A percentile compares a stretch with the other conserved stretches of the same genome.
phyloP scores from a whole-genome alignment of 2,888 invertebrate species.

The Drosophila prostipennis region DNA sequence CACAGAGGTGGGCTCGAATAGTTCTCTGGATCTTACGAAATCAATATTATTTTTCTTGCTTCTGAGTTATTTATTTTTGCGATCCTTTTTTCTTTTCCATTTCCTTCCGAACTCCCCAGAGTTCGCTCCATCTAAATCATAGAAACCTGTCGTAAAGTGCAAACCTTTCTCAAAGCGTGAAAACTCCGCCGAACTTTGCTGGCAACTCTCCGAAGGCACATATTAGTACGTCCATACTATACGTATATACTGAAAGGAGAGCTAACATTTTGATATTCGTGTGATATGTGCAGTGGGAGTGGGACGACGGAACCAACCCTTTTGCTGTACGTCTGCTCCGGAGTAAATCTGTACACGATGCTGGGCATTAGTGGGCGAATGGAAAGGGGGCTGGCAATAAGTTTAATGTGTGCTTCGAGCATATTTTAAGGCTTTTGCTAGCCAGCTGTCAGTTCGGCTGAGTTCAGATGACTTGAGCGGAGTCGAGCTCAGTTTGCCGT shows the following conservation, averaged over 20 bases:
- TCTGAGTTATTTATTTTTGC: constrained; percentile 7
- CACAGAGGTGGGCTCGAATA: constrained; percentile 9
- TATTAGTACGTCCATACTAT: constrained; percentile 12
- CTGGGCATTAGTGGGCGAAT: constrained; percentile 46
- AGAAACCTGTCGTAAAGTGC: constrained; percentile 57
- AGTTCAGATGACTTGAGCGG: constrained; percentile 36
- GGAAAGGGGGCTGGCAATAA: constrained; percentile 61
- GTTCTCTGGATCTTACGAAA: not conserved
- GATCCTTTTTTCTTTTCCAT: not conserved
- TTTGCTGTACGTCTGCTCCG: constrained; percentile 70
- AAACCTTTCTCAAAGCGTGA: constrained; percentile 42
- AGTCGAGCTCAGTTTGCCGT: constrained; percentile 44
- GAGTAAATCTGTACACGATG: constrained; percentile 64
- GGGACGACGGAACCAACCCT: constrained; percentile 74
- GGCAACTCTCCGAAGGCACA: constrained; percentile 52
- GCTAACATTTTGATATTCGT: constrained; percentile 62
- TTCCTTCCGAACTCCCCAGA: constrained; percentile 34
- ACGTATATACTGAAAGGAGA: constrained; percentile 34
- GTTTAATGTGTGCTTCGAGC: constrained; percentile 78
- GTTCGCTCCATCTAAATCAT: constrained; percentile 63
- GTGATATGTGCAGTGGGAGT: constrained; percentile 35
- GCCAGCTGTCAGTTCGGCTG: constrained; percentile 70
- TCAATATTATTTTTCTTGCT: not conserved
- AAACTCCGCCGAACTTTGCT: constrained; percentile 54
- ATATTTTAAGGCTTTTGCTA: constrained; percentile 68